A percentile compares a stretch with the other conserved stretches of the same genome.
phyloP scores from a whole-genome alignment of 2,888 invertebrate species.

The Rhogogaster chlorosoma region DNA sequence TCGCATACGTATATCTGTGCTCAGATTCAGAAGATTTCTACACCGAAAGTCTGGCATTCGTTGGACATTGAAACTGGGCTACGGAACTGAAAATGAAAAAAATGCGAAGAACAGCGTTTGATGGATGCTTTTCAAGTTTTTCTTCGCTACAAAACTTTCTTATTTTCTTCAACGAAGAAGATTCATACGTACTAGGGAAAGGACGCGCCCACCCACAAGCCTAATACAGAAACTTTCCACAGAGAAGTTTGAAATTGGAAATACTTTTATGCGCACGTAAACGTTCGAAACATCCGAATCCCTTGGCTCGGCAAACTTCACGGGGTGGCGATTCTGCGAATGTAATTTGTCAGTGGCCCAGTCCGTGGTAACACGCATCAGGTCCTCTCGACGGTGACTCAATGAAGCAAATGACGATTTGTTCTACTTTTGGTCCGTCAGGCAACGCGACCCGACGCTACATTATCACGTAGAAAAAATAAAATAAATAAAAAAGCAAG shows the following conservation, averaged over 20 bases:
- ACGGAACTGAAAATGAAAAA: slow-evolving; percentile 24
- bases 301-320: slow-evolving; percentile 16
- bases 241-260: slow-evolving; percentile 34
- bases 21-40: not conserved
- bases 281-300: slow-evolving; percentile 37
- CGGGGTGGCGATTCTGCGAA: slow-evolving; percentile 22
- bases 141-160: slow-evolving; percentile 21
- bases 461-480: not conserved
- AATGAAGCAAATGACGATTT: slow-evolving; percentile 3
- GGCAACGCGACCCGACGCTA: not conserved
- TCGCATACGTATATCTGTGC: not conserved
- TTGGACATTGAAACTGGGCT: slow-evolving; percentile 13
- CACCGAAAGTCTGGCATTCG: not conserved
- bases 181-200: slow-evolving; percentile 34
- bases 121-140: slow-evolving; percentile 32
- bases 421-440: not conserved
- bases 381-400: not conserved
- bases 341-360: slow-evolving; percentile 17
- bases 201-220: slow-evolving; percentile 26
- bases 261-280: slow-evolving; percentile 42
- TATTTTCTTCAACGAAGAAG: slow-evolving; percentile 27
- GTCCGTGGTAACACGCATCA: slow-evolving; percentile 8
- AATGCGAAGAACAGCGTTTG: slow-evolving; percentile 9
- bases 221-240: slow-evolving; percentile 31
- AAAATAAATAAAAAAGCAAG: not conserved